These are phyloP conservation scores for Watsonalla cultraria DNA, from an alignment of 2,888 invertebrate species.

Conservation along the genomic window DNA sequence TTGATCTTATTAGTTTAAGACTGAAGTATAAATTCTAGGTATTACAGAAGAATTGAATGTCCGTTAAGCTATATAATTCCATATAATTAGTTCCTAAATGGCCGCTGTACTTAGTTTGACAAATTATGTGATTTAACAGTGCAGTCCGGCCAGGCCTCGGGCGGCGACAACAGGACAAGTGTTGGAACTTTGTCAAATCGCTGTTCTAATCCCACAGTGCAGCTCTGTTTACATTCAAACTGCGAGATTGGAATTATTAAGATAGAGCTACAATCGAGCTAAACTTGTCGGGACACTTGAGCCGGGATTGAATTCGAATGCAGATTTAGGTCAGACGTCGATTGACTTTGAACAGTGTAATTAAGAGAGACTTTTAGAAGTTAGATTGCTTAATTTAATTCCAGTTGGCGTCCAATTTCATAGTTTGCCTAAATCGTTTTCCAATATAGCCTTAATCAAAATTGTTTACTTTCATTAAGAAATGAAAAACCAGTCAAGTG, in stretches of 20 bases:
- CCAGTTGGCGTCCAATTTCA: constrained; percentile 8
- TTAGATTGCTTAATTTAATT: constrained; percentile 49
- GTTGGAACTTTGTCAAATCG: constrained; percentile 62
- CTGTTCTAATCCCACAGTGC: constrained; percentile 55
- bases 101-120: too few species aligned
- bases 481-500: too few species aligned
- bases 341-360: constrained; percentile 65
- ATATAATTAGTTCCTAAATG: too few species aligned
- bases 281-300: constrained; percentile 59
- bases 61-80: too few species aligned
- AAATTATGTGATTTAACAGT: constrained; percentile 6
- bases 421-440: not conserved
- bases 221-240: constrained; percentile 64
- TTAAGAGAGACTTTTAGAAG: constrained; percentile 54
- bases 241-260: constrained; percentile 68
- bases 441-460: not conserved
- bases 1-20: too few species aligned
- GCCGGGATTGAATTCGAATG: constrained; percentile 61
- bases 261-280: constrained; percentile 65
- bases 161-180: constrained; percentile 25
- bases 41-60: too few species aligned
- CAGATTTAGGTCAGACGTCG: constrained; percentile 69
- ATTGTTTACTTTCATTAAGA: not conserved
- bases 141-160: constrained; percentile 29
- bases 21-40: too few species aligned